A percentile compares a stretch with the other conserved stretches of the same genome.
These are phyloP conservation scores for Corythornis cristatus DNA, from an alignment of 2,113 vertebrate genomes.

Conservation along the genomic window DNA sequence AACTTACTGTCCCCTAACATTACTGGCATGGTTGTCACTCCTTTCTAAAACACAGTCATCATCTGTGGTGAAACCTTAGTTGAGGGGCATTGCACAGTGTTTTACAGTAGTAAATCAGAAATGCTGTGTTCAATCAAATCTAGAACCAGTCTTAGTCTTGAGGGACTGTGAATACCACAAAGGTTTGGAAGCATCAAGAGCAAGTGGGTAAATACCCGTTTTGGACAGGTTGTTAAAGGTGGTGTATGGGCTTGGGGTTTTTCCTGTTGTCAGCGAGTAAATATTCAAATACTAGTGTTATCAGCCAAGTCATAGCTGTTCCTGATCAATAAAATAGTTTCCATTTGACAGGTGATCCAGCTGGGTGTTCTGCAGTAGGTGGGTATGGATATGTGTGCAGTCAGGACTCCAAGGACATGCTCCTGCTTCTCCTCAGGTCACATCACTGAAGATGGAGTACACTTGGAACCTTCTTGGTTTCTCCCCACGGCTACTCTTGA, in stretches of 20 bases:
- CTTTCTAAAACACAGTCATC: neutral
- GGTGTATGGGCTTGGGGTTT: accelerated
- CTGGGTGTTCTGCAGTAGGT: neutral
- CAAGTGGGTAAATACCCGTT: neutral
- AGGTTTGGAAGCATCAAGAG: neutral
- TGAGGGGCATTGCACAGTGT: neutral
- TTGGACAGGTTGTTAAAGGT: neutral
- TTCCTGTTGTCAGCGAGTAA: neutral
- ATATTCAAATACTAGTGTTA: neutral
- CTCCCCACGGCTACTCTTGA: neutral
- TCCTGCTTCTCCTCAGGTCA: neutral
- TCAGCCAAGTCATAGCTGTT: neutral
- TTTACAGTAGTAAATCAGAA: neutral
- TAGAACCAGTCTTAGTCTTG: neutral
- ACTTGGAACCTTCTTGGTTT: neutral
- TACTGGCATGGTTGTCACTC: neutral
- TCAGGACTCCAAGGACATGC: accelerated
- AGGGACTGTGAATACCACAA: neutral
- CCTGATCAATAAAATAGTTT: neutral
- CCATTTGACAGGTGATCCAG: neutral
- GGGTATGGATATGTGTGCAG: accelerated
- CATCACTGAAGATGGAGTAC: neutral
- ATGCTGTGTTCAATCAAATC: neutral
- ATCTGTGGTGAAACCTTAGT: neutral
- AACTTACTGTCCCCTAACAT: neutral